Conservation (phyloP, 1,140 invertebrate species). For the Cheumatopsyche charites region DNA sequence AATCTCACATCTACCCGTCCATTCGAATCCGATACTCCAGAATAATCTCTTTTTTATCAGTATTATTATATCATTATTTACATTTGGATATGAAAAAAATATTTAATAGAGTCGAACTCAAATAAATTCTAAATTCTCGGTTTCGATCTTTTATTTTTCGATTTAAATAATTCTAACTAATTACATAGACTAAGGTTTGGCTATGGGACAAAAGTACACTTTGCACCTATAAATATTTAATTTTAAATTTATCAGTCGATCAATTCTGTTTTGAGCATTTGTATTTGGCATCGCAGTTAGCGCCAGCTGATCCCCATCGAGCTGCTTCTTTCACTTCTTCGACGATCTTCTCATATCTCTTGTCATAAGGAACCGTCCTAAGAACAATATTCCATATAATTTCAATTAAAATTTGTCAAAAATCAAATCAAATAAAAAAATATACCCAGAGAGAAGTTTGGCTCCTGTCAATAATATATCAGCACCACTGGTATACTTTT, state of each 20-base stretch:
- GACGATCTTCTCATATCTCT: slow-evolving; percentile 55
- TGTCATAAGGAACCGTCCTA: slow-evolving; percentile 53
- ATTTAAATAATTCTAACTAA: no score
- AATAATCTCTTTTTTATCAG: background rate
- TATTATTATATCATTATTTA: background rate
- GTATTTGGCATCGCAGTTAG: slow-evolving; percentile 52
- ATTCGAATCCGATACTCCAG: background rate
- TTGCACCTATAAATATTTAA: no score
- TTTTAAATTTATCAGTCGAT: background rate
- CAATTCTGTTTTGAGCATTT: slow-evolving; percentile 37
- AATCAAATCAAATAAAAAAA: slow-evolving; percentile 10
- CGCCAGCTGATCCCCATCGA: slow-evolving; percentile 54
- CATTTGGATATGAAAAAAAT: no score
- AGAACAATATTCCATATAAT: slow-evolving; percentile 27
- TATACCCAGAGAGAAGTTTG: slow-evolving; percentile 70
- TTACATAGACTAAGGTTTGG: no score
- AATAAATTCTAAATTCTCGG: no score
- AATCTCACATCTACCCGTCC: slow-evolving; percentile 27
- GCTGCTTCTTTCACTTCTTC: slow-evolving; percentile 55
- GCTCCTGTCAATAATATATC: slow-evolving; percentile 74
- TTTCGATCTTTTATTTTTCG: no score
- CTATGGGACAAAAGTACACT: no score
- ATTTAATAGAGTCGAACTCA: no score
- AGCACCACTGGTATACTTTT: slow-evolving; percentile 74
- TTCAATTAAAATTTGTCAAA: background rate